Conservation (phyloP, 2,888 invertebrate species). For the Rapana venosa region DNA sequence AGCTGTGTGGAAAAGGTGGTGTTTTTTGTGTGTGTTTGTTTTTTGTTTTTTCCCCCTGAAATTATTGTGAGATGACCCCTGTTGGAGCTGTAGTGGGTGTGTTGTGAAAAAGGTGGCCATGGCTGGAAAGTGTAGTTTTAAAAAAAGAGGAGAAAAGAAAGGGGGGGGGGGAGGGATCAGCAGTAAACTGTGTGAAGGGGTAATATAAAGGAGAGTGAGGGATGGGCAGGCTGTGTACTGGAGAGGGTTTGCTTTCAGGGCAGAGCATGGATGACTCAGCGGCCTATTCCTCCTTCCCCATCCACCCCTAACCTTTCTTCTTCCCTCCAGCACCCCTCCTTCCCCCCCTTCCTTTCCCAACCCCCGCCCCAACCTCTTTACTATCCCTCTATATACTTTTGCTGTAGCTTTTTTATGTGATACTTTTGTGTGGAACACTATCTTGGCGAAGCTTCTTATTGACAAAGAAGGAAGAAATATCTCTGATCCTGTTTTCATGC, state of each 20-base stretch:
- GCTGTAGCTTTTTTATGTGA: neutral
- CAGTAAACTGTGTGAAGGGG: neutral
- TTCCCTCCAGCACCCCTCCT: neutral
- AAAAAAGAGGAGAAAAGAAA: neutral
- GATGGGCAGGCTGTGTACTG: neutral
- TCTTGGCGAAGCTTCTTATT: too few relatives aligned
- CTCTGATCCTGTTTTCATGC: too few relatives aligned
- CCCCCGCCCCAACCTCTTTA: neutral
- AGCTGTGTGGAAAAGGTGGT: too few relatives aligned
- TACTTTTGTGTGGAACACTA: too few relatives aligned
- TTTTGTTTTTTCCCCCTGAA: too few relatives aligned
- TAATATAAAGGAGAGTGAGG: too few relatives aligned
- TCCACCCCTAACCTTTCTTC: neutral
- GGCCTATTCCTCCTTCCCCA: neutral
- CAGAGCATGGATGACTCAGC: neutral
- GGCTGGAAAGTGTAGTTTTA: neutral
- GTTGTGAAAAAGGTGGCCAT: neutral
- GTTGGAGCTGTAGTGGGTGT: too few relatives aligned
- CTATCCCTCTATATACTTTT: neutral
- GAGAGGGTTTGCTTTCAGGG: constrained; percentile 3
- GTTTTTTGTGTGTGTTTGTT: too few relatives aligned
- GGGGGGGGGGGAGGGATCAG: neutral
- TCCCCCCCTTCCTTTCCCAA: neutral
- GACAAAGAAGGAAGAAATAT: too few relatives aligned
- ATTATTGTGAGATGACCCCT: too few relatives aligned